Base-by-base conservation (phyloP, 2,113 vertebrate genomes). In the Accipiter virgatus region DNA sequence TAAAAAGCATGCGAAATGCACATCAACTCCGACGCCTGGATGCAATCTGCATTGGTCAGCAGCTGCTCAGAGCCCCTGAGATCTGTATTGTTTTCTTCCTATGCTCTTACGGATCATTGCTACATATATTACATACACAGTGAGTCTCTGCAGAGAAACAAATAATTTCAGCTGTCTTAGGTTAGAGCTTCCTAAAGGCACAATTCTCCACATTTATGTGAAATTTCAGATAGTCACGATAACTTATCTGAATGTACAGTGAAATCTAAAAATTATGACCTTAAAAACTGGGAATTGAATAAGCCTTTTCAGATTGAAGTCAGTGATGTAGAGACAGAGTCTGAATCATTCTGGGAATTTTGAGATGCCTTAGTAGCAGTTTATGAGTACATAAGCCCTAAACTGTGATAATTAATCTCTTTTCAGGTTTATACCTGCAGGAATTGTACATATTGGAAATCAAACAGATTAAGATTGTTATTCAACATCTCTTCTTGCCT, bases 321-420 rank as follows among this genome's bases (percentile, higher is more conserved):
- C 34, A 72, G 34, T 2, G 9, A 68, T 67, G 52, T 81, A 75
- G 43, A 94, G 40, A 75, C 23, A 20, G 50, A 73, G 5, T 59
- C 36, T 90, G 81, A 95, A 90, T 75, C 15, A 85, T 61, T 96
- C 81, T 53, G 81, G 61, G 78, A 79, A 65, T 79, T 81, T 42
- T 72, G 73, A 45, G 47, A 72, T 82, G 59, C 62, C 48, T 75
- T 79, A 79, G 50, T 55, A 86, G 45, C n/a, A 89, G 55, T 87
- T 94, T 82, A 87, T 58, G 53, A 88, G 73, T 75, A 91, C 40
- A 81, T 52, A 91, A 94, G 13, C 61, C 34, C 56, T 81, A 61
- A 94, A 87, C 21, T 68, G 21, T 85, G 65, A 94, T 89, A 87
- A 62, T 91, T 95, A 93, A 90, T 93, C 65, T 96, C 52, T 90